Conservation (phyloP, 1,140 invertebrate genomes). For the Neoseiulus cucumeris region DNA sequence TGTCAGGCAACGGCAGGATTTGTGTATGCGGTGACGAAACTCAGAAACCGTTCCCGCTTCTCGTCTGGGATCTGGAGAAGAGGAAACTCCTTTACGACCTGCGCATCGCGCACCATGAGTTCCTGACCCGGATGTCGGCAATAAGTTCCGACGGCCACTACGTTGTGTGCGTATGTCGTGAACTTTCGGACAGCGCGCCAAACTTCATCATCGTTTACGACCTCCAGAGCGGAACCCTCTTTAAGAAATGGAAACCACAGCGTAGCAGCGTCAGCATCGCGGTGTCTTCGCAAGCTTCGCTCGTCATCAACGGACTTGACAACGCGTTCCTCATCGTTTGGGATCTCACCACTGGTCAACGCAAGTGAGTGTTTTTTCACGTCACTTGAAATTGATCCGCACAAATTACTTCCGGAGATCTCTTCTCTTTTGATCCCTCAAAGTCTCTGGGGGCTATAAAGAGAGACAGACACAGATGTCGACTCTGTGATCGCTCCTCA, state of each 20-base stretch:
- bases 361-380: conserved; percentile 22
- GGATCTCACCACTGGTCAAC: conserved; percentile 56
- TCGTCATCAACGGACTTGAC: conserved; percentile 58
- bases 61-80: conserved; percentile 65
- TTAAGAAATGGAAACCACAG: conserved; percentile 62
- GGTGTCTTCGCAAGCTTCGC: conserved; percentile 52
- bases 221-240: conserved; percentile 68
- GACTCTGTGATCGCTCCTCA: too few relatives aligned
- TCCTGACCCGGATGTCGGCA: conserved; percentile 54
- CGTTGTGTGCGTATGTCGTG: conserved; percentile 39
- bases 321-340: conserved; percentile 60
- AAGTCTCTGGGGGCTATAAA: conserved; percentile 11
- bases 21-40: conserved; percentile 75
- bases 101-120: conserved; percentile 66
- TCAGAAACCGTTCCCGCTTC: conserved; percentile 65
- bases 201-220: conserved; percentile 80
- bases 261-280: conserved; percentile 54
- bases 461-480: conserved; percentile 7
- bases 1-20: conserved; percentile 63
- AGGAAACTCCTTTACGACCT: conserved; percentile 64
- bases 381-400: not conserved
- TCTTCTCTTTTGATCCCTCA: conserved; percentile 7
- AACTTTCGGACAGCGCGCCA: conserved; percentile 54
- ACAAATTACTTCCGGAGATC: not conserved
- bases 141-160: conserved; percentile 62